phyloP scores from a whole-genome alignment of 30 jellyfish, hydroid and myxozoan species.

The Catostylus mosaicus region DNA sequence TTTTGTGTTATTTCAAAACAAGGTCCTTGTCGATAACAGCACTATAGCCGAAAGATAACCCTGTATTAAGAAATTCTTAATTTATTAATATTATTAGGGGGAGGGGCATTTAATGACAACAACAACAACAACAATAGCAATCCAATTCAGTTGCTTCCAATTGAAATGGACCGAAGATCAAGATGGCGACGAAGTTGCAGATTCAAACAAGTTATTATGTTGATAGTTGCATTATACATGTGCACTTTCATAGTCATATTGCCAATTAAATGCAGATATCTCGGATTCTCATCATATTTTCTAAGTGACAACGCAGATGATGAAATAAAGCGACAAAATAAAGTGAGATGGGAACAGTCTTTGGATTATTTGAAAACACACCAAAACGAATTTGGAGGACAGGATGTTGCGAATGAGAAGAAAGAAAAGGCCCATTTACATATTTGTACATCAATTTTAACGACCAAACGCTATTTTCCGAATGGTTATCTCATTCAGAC shows the following conservation, averaged over 20 bases:
- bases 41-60: no score
- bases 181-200: not conserved
- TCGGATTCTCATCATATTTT: constrained; percentile 43
- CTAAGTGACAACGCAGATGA: not conserved
- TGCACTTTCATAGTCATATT: constrained; percentile 2
- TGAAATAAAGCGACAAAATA: constrained; percentile 1
- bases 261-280: constrained; percentile 25
- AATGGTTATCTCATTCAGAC: constrained; percentile 43
- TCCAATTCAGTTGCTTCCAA: no score
- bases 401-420: not conserved
- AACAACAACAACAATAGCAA: no score
- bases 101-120: no score
- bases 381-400: not conserved
- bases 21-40: no score
- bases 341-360: constrained; percentile 8
- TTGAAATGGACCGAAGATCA: not conserved
- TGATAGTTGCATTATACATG: constrained; percentile 5
- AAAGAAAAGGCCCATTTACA: not conserved
- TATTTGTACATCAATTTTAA: constrained; percentile 13
- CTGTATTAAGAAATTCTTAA: no score
- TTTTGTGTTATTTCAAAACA: no score
- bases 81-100: no score
- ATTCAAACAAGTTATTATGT: not conserved
- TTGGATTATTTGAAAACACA: not conserved
- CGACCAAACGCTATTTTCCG: constrained; percentile 16